These are phyloP conservation scores for Drosophila pallidifrons DNA, from an alignment of 1,140 invertebrate genomes.

Conservation along the genomic window DNA sequence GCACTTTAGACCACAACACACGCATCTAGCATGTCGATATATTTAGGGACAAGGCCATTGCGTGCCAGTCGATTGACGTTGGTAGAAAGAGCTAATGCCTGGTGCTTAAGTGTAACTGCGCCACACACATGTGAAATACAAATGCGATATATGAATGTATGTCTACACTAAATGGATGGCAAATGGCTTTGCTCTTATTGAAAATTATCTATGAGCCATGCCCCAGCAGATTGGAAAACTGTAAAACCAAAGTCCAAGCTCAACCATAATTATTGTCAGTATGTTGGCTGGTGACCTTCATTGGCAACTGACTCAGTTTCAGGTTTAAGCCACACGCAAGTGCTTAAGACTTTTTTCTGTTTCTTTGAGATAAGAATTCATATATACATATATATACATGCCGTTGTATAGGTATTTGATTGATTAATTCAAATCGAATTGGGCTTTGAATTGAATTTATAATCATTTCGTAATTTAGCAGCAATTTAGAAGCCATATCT, in stretches of 20 bases:
- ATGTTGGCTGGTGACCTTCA: constrained; percentile 73
- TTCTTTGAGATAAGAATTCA: constrained; percentile 54
- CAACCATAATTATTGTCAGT: constrained; percentile 72
- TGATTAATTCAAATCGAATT: constrained; percentile 73
- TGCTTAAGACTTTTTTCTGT: constrained; percentile 22
- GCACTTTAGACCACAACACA: constrained; percentile 39
- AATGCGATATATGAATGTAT: not conserved
- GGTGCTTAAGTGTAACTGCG: constrained; percentile 11
- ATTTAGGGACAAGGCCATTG: constrained; percentile 59
- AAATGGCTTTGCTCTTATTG: constrained; percentile 57
- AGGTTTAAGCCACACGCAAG: constrained; percentile 45
- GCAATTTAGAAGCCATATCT: constrained; percentile 52
- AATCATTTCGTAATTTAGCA: constrained; percentile 70
- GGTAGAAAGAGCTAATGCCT: constrained; percentile 68
- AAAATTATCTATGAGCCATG: constrained; percentile 64
- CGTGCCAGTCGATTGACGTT: constrained; percentile 55
- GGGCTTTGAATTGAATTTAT: constrained; percentile 75
- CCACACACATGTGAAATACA: constrained; percentile 48
- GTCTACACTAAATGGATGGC: constrained; percentile 25
- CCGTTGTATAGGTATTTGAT: constrained; percentile 60
- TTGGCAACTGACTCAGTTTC: constrained; percentile 49
- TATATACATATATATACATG: constrained; percentile 2
- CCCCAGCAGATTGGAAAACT: constrained; percentile 62
- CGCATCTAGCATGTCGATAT: constrained; percentile 20
- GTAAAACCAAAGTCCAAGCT: constrained; percentile 53